A percentile compares a stretch with the other conserved stretches of the same genome.
Evolutionary conservation across 64 coral and sea anemone species (phyloP).

Genomic region (Pachyseris speciosa): DNA sequence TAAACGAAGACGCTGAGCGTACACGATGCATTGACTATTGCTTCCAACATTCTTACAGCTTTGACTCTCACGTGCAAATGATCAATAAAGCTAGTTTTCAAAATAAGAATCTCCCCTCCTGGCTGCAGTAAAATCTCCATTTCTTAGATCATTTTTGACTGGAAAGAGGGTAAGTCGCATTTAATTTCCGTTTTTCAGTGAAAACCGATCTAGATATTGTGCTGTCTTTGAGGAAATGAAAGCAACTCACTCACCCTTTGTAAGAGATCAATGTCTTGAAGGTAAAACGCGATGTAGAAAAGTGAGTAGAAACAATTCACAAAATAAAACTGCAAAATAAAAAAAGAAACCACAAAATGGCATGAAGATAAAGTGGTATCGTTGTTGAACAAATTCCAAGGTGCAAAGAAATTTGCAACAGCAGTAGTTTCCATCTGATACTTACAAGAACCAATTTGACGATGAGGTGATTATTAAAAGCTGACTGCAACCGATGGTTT

Average conservation of each 20-base stretch:
- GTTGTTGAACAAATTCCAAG: not conserved
- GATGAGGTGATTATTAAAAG: slow-evolving; percentile 94
- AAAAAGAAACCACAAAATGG: not conserved
- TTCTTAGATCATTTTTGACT: no score
- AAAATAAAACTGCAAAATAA: slow-evolving; percentile 87
- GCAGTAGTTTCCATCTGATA: not conserved
- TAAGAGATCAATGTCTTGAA: slow-evolving; percentile 95
- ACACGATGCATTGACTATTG: no score
- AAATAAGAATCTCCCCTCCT: no score
- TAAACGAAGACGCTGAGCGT: no score
- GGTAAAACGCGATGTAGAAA: slow-evolving; percentile 98
- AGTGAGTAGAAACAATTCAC: slow-evolving; percentile 98
- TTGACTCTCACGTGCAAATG: no score
- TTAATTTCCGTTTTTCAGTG: no score
- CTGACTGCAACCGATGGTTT: slow-evolving; percentile 93
- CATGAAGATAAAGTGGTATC: not conserved
- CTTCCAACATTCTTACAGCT: no score
- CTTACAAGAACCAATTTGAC: slow-evolving; percentile 96
- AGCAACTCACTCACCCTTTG: slow-evolving; percentile 67
- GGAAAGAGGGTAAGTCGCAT: no score
- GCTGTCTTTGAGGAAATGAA: not conserved
- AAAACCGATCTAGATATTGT: no score
- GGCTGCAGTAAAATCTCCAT: no score
- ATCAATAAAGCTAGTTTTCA: no score
- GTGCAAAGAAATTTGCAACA: not conserved